Evolutionary conservation across 2,888 invertebrate species (phyloP).

Genomic region (Calliopum simillimum): DNA sequence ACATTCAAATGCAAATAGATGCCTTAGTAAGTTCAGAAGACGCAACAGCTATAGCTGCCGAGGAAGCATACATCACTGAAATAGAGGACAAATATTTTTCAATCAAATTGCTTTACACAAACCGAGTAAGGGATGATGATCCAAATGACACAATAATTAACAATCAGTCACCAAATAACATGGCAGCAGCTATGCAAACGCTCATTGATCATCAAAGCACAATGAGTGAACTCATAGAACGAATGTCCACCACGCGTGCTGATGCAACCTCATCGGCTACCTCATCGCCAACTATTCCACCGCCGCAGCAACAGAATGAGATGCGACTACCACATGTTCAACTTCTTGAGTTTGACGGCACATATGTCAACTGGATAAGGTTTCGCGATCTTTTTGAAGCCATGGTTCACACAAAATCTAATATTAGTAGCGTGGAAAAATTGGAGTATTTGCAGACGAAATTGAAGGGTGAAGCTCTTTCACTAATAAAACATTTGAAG

Average conservation of each 20-base stretch:
- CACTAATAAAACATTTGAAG: constrained; percentile 39
- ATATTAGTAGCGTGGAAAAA: constrained; percentile 37
- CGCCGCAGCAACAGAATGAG: constrained; percentile 10
- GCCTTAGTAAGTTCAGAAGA: background rate
- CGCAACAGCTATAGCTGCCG: background rate
- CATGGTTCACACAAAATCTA: constrained; percentile 34
- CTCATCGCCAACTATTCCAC: background rate
- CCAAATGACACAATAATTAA: background rate
- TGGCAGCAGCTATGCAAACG: background rate
- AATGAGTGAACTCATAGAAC: constrained; percentile 1
- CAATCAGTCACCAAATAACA: background rate
- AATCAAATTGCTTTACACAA: background rate
- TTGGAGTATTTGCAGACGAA: constrained; percentile 41
- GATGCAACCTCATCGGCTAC: background rate
- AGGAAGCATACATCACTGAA: background rate
- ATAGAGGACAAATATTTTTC: background rate
- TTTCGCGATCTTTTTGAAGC: constrained; percentile 39
- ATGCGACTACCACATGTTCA: constrained; percentile 38
- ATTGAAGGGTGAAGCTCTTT: constrained; percentile 38
- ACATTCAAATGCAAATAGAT: constrained; percentile 3
- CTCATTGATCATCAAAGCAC: background rate
- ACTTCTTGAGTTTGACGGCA: constrained; percentile 40
- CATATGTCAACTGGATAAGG: constrained; percentile 33
- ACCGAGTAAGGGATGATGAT: background rate
- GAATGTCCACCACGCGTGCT: background rate